phyloP scores from a whole-genome alignment of 2,888 invertebrate genomes.

The Meiosimyza decipiens region DNA sequence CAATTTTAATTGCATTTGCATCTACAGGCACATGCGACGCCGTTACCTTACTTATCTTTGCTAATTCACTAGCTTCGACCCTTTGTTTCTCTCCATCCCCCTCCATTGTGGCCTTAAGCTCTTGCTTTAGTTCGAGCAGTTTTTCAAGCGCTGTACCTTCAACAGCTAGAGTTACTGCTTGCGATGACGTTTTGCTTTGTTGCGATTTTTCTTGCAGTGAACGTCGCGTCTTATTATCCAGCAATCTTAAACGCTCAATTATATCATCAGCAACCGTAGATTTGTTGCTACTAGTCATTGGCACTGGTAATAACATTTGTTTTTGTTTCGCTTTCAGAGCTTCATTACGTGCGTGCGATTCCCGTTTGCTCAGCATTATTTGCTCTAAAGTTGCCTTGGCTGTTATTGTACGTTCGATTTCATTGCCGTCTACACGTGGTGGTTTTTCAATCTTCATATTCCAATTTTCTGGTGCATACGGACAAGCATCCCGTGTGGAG shows the following conservation, averaged over 20 bases:
- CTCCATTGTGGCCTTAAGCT: not conserved
- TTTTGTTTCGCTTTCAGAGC: conserved; percentile 2
- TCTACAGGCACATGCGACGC: not conserved
- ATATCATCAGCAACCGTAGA: conserved; percentile 39
- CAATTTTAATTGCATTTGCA: conserved; percentile 48
- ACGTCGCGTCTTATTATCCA: conserved; percentile 45
- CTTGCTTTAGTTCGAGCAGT: conserved; percentile 12
- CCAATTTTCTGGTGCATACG: conserved; percentile 72
- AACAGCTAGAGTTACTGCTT: not conserved
- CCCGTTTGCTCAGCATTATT: not conserved
- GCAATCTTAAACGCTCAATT: conserved; percentile 42
- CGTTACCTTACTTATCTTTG: conserved; percentile 6
- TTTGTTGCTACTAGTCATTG: conserved; percentile 2
- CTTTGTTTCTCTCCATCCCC: not conserved
- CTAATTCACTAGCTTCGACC: conserved; percentile 6
- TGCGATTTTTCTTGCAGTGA: conserved; percentile 40
- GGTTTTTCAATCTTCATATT: conserved; percentile 59
- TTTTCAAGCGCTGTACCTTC: conserved; percentile 10
- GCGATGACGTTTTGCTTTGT: not conserved
- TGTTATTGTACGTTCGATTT: conserved; percentile 44
- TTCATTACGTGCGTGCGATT: conserved; percentile 19
- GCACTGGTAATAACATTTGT: not conserved
- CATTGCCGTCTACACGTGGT: conserved; percentile 49
- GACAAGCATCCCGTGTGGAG: conserved; percentile 78
- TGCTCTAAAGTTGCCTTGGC: conserved; percentile 2